Evolutionary conservation across 1,140 invertebrate species (phyloP).

Genomic region (Rhizoglyphus robini): DNA sequence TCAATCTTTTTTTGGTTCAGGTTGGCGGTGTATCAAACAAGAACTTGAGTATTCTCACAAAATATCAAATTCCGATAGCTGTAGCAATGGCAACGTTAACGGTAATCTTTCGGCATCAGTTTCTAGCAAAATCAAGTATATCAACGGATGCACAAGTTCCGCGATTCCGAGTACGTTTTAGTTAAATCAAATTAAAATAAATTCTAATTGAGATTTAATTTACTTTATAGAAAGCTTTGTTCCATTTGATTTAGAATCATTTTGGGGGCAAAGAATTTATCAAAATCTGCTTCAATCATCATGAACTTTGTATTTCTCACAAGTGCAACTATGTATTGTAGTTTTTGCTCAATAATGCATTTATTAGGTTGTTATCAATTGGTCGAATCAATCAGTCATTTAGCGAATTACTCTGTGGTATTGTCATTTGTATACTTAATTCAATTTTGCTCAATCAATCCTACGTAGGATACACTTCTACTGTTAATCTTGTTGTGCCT

Average conservation of each 20-base stretch:
- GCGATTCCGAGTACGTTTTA: slow-evolving; percentile 20
- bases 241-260: slow-evolving; percentile 68
- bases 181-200: not conserved
- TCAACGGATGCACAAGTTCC: not conserved
- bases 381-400: no score
- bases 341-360: no score
- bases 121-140: slow-evolving; percentile 7
- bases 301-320: no score
- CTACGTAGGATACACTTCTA: no score
- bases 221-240: slow-evolving; percentile 51
- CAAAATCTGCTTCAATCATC: slow-evolving; percentile 39
- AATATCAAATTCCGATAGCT: not conserved
- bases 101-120: not conserved
- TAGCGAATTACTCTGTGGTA: no score
- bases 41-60: slow-evolving; percentile 7
- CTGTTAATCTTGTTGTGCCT: no score
- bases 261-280: slow-evolving; percentile 69
- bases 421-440: no score
- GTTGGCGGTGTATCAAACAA: slow-evolving; percentile 14
- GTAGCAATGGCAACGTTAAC: slow-evolving; percentile 2
- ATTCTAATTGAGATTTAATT: not conserved
- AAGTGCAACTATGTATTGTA: no score
- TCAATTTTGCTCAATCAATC: no score
- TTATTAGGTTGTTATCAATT: no score
- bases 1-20: slow-evolving; percentile 6